Evolutionary conservation across 2,888 invertebrate species (phyloP).

Genomic region (Ectropis crepuscularia): DNA sequence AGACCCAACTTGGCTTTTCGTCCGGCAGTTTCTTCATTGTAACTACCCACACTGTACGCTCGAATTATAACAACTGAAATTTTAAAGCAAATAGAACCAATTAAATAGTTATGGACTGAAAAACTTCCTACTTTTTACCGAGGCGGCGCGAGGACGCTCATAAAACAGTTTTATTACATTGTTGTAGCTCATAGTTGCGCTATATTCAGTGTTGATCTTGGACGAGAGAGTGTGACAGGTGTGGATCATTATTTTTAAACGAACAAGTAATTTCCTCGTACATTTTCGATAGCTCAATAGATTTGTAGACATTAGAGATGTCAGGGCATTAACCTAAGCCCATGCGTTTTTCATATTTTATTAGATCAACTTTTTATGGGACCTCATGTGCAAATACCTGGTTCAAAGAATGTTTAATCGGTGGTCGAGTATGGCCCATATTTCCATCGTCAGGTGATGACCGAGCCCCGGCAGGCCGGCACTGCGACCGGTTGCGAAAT

Average conservation of each 20-base stretch:
- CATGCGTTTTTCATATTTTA: constrained; percentile 4
- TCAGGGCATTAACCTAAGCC: constrained; percentile 14
- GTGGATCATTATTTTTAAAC: constrained; percentile 52
- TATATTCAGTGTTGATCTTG: constrained; percentile 66
- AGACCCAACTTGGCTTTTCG: constrained; percentile 81
- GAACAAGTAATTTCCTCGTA: constrained; percentile 46
- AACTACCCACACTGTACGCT: constrained; percentile 19
- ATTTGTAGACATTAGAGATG: constrained; percentile 1
- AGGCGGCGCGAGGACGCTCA: constrained; percentile 40
- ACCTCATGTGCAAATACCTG: constrained; percentile 31
- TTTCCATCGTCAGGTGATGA: constrained; percentile 62
- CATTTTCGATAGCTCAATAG: constrained; percentile 17
- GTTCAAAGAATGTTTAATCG: constrained; percentile 50
- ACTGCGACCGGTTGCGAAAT: constrained; percentile 62
- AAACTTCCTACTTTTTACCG: constrained; percentile 38
- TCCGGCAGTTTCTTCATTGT: constrained; percentile 45
- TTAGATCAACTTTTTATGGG: neutral
- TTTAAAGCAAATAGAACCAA: constrained; percentile 27
- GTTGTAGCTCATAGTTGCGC: constrained; percentile 48
- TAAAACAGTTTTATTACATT: constrained; percentile 49
- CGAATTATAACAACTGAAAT: constrained; percentile 16
- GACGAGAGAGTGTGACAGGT: constrained; percentile 62
- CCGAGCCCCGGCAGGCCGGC: constrained; percentile 31
- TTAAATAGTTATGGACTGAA: constrained; percentile 39
- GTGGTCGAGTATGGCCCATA: constrained; percentile 56